These are phyloP conservation scores for Aspidiotus destructor DNA, from an alignment of 2,888 invertebrate genomes.

Conservation along the genomic window DNA sequence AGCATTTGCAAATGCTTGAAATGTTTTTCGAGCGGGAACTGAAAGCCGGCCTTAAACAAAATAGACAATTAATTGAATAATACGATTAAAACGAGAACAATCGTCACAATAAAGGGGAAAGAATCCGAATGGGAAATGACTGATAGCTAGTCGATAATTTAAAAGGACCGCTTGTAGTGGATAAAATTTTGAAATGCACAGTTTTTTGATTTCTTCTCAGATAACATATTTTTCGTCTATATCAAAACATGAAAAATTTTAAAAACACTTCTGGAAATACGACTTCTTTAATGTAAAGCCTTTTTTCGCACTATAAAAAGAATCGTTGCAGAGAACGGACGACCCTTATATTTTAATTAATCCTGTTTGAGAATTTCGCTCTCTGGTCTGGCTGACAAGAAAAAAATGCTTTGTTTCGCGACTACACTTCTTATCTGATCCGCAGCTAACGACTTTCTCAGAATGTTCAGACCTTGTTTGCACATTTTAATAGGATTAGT, in stretches of 20 bases:
- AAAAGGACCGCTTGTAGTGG: too few species aligned
- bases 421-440: conserved; percentile 22
- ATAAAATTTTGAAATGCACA: too few species aligned
- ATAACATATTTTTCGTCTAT: too few species aligned
- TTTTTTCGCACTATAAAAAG: background rate
- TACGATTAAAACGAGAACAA: conserved; percentile 23
- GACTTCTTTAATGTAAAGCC: too few species aligned
- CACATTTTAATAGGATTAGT: conserved; percentile 29
- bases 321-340: background rate
- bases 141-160: too few species aligned
- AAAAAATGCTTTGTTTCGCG: conserved; percentile 22
- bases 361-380: conserved; percentile 26
- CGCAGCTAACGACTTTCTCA: conserved; percentile 25
- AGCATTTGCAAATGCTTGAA: conserved; percentile 3
- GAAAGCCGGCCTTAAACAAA: background rate
- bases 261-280: background rate
- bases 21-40: background rate
- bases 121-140: background rate
- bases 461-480: conserved; percentile 21
- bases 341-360: conserved; percentile 29
- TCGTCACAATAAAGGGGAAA: conserved; percentile 7
- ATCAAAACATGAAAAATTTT: background rate
- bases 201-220: too few species aligned
- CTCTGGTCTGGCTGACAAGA: conserved; percentile 21
- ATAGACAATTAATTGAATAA: conserved; percentile 29